Conservation (phyloP, 2,797 vertebrate genomes). For the Crax fasciolata region DNA sequence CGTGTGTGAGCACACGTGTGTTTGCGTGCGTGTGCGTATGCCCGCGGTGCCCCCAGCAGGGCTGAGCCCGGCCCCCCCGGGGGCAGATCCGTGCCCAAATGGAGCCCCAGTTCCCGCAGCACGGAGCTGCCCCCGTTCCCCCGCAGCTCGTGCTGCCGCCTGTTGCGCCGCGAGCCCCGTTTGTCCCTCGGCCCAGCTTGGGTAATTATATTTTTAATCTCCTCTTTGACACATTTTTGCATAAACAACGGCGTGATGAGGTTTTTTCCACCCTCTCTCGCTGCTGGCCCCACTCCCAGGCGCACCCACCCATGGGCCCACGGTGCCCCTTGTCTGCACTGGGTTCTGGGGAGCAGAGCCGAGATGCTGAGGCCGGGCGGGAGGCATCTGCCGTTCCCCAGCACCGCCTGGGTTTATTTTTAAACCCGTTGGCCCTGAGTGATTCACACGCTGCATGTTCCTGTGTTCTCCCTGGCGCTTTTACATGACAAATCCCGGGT, state of each 20-base stretch:
- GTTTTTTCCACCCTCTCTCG: background rate
- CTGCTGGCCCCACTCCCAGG: background rate
- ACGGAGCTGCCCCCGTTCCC: too few relatives aligned
- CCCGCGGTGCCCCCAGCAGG: too few relatives aligned
- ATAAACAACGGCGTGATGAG: background rate
- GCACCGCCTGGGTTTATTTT: conserved; percentile 68
- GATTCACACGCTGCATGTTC: conserved; percentile 68
- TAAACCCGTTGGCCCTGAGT: conserved; percentile 62
- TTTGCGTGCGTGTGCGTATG: background rate
- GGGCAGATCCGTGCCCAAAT: too few relatives aligned
- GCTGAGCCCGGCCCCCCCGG: too few relatives aligned
- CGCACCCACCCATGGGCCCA: background rate
- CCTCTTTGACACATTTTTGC: conserved; percentile 1
- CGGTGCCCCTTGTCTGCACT: background rate
- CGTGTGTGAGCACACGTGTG: rapidly evolving
- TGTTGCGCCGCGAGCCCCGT: background rate
- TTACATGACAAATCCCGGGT: background rate
- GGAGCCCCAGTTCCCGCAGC: too few relatives aligned
- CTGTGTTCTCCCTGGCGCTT: conserved; percentile 52
- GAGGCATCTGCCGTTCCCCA: conserved; percentile 16
- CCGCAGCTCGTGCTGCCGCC: background rate
- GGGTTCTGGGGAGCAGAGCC: background rate
- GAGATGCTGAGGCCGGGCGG: background rate
- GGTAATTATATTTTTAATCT: conserved; percentile 25
- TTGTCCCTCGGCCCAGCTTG: background rate